phyloP scores from a whole-genome alignment of 2,888 invertebrate genomes.

The Cryptus viduatorius region DNA sequence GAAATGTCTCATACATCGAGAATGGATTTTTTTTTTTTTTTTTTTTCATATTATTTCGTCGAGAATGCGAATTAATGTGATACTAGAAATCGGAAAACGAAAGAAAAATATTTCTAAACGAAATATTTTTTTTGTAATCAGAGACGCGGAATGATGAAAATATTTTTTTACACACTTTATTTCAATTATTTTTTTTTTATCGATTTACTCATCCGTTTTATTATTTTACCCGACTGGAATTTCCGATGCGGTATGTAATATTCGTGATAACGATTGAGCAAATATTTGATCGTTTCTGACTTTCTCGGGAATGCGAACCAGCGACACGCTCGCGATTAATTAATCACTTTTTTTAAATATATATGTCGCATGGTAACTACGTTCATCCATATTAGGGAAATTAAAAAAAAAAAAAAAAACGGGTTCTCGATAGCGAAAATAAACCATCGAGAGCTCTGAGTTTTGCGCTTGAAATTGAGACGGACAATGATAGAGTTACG shows the following conservation, averaged over 20 bases:
- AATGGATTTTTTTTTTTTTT: not conserved
- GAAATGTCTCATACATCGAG: not conserved
- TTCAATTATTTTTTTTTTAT: not conserved
- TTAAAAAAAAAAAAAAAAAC: not conserved
- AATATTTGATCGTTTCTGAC: not conserved
- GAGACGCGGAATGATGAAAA: not conserved
- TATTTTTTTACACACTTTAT: too few species aligned
- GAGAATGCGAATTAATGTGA: not conserved
- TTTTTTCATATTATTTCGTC: too few species aligned
- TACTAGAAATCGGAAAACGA: not conserved
- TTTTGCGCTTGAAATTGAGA: conserved; percentile 1
- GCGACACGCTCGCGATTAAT: not conserved
- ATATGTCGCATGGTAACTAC: not conserved
- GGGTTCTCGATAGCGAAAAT: not conserved
- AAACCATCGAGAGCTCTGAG: not conserved
- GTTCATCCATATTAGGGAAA: not conserved
- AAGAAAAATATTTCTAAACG: not conserved
- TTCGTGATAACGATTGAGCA: not conserved
- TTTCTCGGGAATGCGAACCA: not conserved
- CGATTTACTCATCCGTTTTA: not conserved
- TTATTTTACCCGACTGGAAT: not conserved
- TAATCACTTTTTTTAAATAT: not conserved
- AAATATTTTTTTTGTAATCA: not conserved
- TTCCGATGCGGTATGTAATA: not conserved
- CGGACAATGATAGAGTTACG: conserved; percentile 14